phyloP scores from a whole-genome alignment of 2,113 vertebrate genomes.

The Boulengeromyrus knoepffleri region DNA sequence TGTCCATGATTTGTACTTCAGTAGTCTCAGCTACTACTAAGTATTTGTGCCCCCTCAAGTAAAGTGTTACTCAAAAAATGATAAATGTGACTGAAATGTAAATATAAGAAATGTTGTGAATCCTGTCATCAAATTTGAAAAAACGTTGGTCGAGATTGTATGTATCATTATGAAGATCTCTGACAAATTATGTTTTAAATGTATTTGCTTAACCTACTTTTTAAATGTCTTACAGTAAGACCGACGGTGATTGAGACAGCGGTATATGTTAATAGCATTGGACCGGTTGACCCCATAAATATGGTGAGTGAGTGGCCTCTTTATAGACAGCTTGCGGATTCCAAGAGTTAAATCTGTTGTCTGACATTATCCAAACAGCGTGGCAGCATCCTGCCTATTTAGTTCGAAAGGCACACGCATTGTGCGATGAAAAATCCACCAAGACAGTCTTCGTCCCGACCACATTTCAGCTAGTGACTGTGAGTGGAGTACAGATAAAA shows the following conservation, averaged over 20 bases:
- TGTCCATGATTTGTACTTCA: background rate
- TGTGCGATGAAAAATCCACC: background rate
- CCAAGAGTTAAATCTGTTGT: background rate
- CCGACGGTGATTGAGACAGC: constrained; percentile 93
- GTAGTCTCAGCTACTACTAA: background rate
- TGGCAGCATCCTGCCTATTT: background rate
- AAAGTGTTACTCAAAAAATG: background rate
- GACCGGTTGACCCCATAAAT: constrained; percentile 93
- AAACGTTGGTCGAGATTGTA: background rate
- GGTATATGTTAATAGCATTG: constrained; percentile 94
- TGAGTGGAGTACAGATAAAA: background rate
- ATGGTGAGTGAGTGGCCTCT: constrained; percentile 71
- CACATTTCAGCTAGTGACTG: background rate
- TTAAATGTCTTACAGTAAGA: constrained; percentile 73
- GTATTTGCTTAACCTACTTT: constrained; percentile 28
- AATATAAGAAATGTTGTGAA: background rate
- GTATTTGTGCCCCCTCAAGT: background rate
- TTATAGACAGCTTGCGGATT: background rate
- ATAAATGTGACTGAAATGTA: background rate
- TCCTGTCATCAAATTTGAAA: background rate
- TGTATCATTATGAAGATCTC: background rate
- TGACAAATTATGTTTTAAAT: background rate
- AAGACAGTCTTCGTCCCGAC: background rate
- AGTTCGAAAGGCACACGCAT: background rate
- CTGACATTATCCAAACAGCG: background rate